phyloP scores from a whole-genome alignment of 2,888 invertebrate genomes.

The Apoderus coryli region DNA sequence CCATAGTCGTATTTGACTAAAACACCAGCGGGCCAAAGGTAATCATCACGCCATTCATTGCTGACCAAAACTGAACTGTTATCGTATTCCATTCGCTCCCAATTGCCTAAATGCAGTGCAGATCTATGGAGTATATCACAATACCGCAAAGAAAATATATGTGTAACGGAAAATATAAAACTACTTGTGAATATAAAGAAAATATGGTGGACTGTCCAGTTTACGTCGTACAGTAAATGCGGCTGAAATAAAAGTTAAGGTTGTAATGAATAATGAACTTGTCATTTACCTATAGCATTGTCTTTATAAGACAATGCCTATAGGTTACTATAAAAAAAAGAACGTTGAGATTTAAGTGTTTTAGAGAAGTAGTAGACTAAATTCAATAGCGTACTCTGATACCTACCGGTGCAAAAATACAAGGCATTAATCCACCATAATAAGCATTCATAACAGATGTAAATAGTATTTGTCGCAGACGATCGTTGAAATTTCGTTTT shows the following conservation, averaged over 20 bases:
- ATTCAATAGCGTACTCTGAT: too few relatives aligned
- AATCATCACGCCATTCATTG: constrained; percentile 39
- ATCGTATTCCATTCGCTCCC: constrained; percentile 40
- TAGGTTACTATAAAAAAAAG: too few relatives aligned
- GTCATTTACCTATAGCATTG: too few relatives aligned
- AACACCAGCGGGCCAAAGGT: constrained; percentile 63
- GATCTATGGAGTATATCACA: constrained; percentile 84
- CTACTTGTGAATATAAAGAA: constrained; percentile 73
- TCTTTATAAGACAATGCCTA: too few relatives aligned
- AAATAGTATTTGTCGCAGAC: constrained; percentile 73
- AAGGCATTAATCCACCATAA: constrained; percentile 78
- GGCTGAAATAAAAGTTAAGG: constrained; percentile 32
- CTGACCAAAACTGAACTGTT: too few relatives aligned
- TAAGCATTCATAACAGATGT: constrained; percentile 74
- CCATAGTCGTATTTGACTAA: constrained; percentile 58
- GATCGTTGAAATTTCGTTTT: constrained; percentile 73
- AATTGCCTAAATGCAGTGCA: constrained; percentile 76
- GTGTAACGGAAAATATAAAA: constrained; percentile 62
- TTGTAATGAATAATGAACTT: too few relatives aligned
- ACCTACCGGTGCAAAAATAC: constrained; percentile 72
- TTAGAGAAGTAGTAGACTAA: too few relatives aligned
- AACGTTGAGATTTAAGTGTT: too few relatives aligned
- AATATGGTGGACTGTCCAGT: constrained; percentile 73
- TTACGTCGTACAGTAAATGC: constrained; percentile 64
- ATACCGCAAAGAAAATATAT: constrained; percentile 48